Conservation (phyloP, 2,888 invertebrate genomes). For the Acanthosepion pharaonis region DNA sequence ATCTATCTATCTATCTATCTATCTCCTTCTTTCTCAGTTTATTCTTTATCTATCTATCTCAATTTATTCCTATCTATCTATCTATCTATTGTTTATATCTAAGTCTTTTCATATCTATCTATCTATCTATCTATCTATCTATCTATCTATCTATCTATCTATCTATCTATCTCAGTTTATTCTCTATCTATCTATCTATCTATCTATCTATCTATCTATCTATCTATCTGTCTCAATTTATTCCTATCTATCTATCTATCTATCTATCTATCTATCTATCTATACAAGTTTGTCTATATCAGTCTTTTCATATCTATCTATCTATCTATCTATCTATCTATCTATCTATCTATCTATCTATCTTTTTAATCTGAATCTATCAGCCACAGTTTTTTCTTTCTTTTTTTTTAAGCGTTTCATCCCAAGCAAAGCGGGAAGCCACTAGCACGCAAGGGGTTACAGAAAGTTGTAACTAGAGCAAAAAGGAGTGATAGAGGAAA, state of each 20-base stretch:
- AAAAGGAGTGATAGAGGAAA: too few species aligned
- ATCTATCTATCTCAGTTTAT: background rate
- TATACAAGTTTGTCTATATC: background rate
- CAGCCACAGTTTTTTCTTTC: too few species aligned
- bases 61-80: background rate
- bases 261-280: background rate
- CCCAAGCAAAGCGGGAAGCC: too few species aligned
- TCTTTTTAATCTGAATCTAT: too few species aligned
- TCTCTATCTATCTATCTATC: background rate
- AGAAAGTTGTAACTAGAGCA: too few species aligned
- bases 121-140: background rate
- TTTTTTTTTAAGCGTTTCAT: too few species aligned
- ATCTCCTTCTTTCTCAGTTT: background rate
- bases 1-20: background rate
- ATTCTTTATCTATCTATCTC: background rate
- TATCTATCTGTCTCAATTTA: background rate
- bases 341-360: too few species aligned
- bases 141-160: background rate
- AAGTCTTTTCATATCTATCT: too few species aligned
- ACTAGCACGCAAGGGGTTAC: too few species aligned
- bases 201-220: background rate
- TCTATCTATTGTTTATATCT: too few species aligned
- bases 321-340: background rate
- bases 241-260: background rate
- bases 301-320: background rate